Evolutionary conservation across 1,140 invertebrate species (phyloP).

Genomic region (Zaprionus inermis): DNA sequence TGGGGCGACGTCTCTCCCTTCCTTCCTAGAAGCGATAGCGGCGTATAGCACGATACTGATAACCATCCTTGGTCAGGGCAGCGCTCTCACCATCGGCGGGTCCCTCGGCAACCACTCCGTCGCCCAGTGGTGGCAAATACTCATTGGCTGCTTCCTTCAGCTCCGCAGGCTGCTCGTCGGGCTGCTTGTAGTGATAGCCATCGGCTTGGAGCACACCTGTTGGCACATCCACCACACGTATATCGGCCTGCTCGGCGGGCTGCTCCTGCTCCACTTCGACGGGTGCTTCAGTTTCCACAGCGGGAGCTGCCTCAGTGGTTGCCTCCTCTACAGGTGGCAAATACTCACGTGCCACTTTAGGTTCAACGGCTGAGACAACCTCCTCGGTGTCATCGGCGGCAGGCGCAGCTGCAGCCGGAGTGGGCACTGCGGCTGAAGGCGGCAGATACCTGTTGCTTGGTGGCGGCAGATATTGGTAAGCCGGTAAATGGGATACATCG

Average conservation of each 20-base stretch:
- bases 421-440: conserved; percentile 43
- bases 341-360: conserved; percentile 70
- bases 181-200: conserved; percentile 76
- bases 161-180: conserved; percentile 51
- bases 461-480: conserved; percentile 59
- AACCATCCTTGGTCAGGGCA: conserved; percentile 70
- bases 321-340: conserved; percentile 61
- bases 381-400: conserved; percentile 67
- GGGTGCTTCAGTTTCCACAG: conserved; percentile 37
- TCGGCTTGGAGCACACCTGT: conserved; percentile 60
- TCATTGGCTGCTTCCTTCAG: conserved; percentile 60
- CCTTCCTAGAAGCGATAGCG: conserved; percentile 67
- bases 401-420: conserved; percentile 17
- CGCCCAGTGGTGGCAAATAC: conserved; percentile 63
- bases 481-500: conserved; percentile 71
- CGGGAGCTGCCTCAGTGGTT: conserved; percentile 49
- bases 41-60: conserved; percentile 74
- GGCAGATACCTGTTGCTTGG: conserved; percentile 68
- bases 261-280: conserved; percentile 17
- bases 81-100: conserved; percentile 64
- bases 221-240: conserved; percentile 64
- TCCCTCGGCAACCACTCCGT: conserved; percentile 56
- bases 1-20: conserved; percentile 12
- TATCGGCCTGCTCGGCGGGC: conserved; percentile 38
- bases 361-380: conserved; percentile 58